Conservation (phyloP, 2,113 vertebrate species). For the Cichladusa arquata region DNA sequence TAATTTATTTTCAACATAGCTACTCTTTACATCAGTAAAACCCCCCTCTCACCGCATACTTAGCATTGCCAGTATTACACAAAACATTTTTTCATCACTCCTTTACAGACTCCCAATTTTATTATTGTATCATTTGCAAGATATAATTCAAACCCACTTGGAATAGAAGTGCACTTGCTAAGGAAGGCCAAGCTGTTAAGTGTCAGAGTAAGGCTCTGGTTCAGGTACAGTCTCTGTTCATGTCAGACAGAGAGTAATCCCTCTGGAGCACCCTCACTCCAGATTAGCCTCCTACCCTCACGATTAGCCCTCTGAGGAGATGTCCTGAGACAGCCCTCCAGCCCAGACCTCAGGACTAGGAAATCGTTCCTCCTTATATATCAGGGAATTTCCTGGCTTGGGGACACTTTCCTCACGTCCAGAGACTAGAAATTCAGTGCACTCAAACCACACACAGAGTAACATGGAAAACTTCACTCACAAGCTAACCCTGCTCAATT, state of each 20-base stretch:
- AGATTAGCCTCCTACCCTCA: fast-evolving
- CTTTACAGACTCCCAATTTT: neutral
- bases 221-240: neutral
- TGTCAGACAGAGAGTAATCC: too few relatives aligned
- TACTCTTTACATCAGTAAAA: neutral
- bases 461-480: too few relatives aligned
- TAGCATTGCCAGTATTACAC: neutral
- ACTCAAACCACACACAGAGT: too few relatives aligned
- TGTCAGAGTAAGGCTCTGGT: fast-evolving
- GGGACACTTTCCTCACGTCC: neutral
- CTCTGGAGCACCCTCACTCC: neutral
- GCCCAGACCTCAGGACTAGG: too few relatives aligned
- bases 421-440: neutral
- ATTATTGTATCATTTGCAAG: neutral
- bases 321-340: too few relatives aligned
- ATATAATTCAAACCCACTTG: neutral
- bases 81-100: neutral
- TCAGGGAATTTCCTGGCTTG: neutral
- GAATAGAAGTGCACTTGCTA: fast-evolving
- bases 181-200: neutral
- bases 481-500: too few relatives aligned
- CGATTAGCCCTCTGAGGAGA: fast-evolving
- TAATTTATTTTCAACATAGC: neutral
- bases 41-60: neutral
- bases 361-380: fast-evolving